phyloP scores from a whole-genome alignment of 2,113 vertebrate species.

The Sceloporus tristichus region DNA sequence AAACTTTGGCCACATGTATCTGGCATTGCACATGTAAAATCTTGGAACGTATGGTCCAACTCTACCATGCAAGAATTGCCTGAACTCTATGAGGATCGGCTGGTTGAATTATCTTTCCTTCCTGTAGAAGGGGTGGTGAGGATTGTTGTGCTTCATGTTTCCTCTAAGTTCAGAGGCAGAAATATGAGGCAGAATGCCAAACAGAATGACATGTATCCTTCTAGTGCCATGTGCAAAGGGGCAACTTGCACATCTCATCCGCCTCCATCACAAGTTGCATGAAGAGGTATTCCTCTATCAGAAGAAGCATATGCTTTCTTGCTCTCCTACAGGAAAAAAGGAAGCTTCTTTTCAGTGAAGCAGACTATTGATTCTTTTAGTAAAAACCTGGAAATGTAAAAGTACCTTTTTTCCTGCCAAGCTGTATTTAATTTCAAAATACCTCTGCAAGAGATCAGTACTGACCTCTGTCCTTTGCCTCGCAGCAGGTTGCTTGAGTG shows the following conservation, averaged over 20 bases:
- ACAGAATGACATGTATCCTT: background rate
- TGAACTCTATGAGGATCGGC: background rate
- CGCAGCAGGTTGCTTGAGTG: too few relatives aligned
- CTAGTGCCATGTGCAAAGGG: background rate
- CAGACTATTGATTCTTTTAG: too few relatives aligned
- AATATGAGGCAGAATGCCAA: background rate
- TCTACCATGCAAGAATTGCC: background rate
- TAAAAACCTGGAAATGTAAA: too few relatives aligned
- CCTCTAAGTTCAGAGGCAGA: background rate
- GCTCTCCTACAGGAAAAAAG: background rate
- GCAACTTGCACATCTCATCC: background rate
- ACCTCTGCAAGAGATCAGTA: too few relatives aligned
- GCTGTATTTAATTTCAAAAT: too few relatives aligned
- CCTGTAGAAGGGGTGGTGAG: background rate
- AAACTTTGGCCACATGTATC: too few relatives aligned
- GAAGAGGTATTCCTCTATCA: background rate
- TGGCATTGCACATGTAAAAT: too few relatives aligned
- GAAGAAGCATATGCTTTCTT: background rate
- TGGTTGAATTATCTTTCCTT: background rate
- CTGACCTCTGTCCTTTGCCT: too few relatives aligned
- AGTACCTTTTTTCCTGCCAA: too few relatives aligned
- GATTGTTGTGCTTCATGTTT: background rate
- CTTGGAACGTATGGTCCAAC: too few relatives aligned
- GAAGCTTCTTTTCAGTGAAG: too few relatives aligned
- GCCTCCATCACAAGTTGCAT: background rate